phyloP scores from a whole-genome alignment of 2,888 invertebrate species.

The Sarcophaga variegata region DNA sequence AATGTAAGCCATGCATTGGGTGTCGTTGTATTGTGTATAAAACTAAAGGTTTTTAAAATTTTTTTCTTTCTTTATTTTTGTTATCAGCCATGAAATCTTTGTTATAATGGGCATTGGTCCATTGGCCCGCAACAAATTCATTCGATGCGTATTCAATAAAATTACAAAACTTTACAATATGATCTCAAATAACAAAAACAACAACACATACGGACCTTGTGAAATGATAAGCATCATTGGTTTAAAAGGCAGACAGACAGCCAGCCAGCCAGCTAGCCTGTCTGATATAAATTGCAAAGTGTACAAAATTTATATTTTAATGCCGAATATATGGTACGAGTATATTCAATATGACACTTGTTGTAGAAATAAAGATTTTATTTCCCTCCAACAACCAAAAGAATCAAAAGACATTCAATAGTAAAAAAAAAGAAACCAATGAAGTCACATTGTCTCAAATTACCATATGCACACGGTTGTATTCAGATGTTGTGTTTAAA shows the following conservation, averaged over 20 bases:
- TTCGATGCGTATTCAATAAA: constrained; percentile 70
- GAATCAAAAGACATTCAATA: constrained; percentile 48
- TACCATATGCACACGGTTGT: constrained; percentile 52
- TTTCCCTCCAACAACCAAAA: constrained; percentile 58
- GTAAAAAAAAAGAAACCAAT: constrained; percentile 43
- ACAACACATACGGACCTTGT: background rate
- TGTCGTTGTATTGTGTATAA: constrained; percentile 50
- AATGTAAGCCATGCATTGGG: constrained; percentile 19
- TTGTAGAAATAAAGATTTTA: constrained; percentile 68
- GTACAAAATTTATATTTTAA: background rate
- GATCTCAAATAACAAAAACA: constrained; percentile 65
- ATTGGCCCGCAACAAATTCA: constrained; percentile 68
- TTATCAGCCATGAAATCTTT: constrained; percentile 70
- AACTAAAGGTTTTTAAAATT: constrained; percentile 67
- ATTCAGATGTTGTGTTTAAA: constrained; percentile 36
- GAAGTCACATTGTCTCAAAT: constrained; percentile 69
- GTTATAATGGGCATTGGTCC: constrained; percentile 67
- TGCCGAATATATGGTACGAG: background rate
- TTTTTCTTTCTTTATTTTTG: background rate
- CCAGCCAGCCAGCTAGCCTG: background rate
- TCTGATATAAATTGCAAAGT: background rate
- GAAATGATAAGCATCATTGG: constrained; percentile 68
- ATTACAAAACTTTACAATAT: constrained; percentile 69
- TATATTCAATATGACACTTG: constrained; percentile 69
- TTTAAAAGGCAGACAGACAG: background rate